Percentiles rank a stretch among this genome's conserved stretches.
Conservation (phyloP, 2,797 vertebrate genomes). For the Tapirus indicus region DNA sequence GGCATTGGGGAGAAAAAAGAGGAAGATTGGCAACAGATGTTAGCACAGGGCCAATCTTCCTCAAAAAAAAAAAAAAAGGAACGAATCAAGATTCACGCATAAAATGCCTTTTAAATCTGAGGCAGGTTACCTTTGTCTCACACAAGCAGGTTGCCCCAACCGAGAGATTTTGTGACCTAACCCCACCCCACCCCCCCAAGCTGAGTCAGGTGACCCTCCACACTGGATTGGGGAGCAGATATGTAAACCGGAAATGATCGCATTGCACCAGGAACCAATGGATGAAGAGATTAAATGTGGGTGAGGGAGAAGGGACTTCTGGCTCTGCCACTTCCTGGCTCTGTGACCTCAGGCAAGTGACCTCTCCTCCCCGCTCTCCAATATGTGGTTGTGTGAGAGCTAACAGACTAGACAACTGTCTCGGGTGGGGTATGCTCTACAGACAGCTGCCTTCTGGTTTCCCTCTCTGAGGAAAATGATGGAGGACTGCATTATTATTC, state of each 20-base stretch:
- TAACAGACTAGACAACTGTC: background rate
- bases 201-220: background rate
- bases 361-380: background rate
- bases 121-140: background rate
- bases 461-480: background rate
- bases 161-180: background rate
- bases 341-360: background rate
- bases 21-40: too few relatives aligned
- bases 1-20: too few relatives aligned
- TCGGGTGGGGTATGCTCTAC: background rate
- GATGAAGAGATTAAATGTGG: background rate
- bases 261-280: background rate
- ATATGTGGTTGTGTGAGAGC: background rate
- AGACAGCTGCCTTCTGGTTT: background rate
- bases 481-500: background rate
- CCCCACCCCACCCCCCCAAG: background rate
- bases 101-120: background rate
- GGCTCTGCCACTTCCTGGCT: background rate
- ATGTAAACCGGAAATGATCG: background rate
- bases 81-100: background rate
- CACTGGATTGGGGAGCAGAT: accelerated
- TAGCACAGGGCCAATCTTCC: too few relatives aligned
- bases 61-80: background rate
- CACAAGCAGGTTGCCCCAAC: background rate
- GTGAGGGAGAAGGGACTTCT: background rate